A percentile compares a stretch with the other conserved stretches of the same genome.
Conservation (phyloP, 2,888 invertebrate species). For the Caradrina kadenii region DNA sequence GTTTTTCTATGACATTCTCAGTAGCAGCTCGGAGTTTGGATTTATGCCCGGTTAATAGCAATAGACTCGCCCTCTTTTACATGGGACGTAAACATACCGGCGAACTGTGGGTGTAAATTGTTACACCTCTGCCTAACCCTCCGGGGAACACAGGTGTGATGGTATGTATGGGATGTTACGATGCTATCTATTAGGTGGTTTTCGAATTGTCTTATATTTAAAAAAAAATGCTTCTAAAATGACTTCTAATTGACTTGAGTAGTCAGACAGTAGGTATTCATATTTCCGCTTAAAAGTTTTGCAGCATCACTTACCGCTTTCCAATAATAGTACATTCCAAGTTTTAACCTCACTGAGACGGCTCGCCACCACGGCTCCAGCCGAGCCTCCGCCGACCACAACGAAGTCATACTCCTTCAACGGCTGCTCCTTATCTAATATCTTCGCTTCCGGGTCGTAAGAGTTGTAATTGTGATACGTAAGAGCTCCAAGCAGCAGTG, state of each 20-base stretch:
- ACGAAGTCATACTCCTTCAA: conserved; percentile 96
- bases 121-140: too few species aligned
- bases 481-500: conserved; percentile 94
- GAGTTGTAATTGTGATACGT: conserved; percentile 95
- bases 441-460: conserved; percentile 95
- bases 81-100: too few species aligned
- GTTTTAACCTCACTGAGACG: conserved; percentile 94
- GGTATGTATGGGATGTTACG: too few species aligned
- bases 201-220: background rate
- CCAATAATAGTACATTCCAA: conserved; percentile 95
- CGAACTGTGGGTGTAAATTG: too few species aligned
- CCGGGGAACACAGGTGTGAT: too few species aligned
- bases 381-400: conserved; percentile 96
- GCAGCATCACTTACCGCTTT: conserved; percentile 89
- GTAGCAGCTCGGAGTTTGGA: too few species aligned
- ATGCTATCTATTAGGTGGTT: background rate
- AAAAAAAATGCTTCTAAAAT: background rate
- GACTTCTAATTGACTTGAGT: background rate
- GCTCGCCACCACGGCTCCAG: conserved; percentile 96
- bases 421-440: conserved; percentile 92
- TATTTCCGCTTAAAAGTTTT: conserved; percentile 4
- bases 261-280: background rate
- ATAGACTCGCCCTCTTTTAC: too few species aligned
- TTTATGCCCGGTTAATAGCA: too few species aligned
- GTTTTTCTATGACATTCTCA: too few species aligned